phyloP scores from a whole-genome alignment of 2,797 vertebrate genomes.

The Clangula hyemalis region DNA sequence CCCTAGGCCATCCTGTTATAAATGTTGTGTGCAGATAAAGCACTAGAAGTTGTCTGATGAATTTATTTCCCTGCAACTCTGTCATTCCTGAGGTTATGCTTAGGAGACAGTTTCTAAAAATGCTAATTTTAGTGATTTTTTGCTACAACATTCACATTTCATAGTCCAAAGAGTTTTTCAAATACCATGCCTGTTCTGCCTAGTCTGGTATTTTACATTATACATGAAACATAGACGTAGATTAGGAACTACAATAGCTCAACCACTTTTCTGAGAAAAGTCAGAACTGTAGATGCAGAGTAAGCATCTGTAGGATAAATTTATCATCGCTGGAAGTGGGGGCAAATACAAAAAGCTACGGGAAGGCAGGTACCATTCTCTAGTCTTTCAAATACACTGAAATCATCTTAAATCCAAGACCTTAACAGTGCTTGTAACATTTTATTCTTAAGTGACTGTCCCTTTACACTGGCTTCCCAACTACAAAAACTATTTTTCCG shows the following conservation, averaged over 20 bases:
- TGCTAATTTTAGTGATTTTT: not conserved
- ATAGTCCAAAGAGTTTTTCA: not conserved
- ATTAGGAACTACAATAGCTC: not conserved
- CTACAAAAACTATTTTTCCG: not conserved
- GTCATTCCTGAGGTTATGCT: not conserved
- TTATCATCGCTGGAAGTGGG: not conserved
- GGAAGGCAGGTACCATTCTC: not conserved
- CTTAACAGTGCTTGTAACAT: not conserved
- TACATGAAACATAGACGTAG: not conserved
- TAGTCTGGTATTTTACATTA: not conserved
- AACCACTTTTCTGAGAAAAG: not conserved
- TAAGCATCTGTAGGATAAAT: not conserved
- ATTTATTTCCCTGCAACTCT: not conserved
- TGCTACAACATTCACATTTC: not conserved
- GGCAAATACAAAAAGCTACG: not conserved
- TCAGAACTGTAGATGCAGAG: not conserved
- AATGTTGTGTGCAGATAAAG: not conserved
- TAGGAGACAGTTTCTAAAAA: not conserved
- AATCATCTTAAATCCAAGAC: not conserved
- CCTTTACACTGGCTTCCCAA: not conserved
- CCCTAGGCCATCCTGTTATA: not conserved
- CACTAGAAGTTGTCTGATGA: not conserved
- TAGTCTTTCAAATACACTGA: not conserved
- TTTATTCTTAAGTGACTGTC: not conserved
- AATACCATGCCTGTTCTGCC: not conserved